Percentiles rank a stretch among this genome's conserved stretches.
phyloP scores from a whole-genome alignment of 2,888 invertebrate species.

The Dynastes grantii region DNA sequence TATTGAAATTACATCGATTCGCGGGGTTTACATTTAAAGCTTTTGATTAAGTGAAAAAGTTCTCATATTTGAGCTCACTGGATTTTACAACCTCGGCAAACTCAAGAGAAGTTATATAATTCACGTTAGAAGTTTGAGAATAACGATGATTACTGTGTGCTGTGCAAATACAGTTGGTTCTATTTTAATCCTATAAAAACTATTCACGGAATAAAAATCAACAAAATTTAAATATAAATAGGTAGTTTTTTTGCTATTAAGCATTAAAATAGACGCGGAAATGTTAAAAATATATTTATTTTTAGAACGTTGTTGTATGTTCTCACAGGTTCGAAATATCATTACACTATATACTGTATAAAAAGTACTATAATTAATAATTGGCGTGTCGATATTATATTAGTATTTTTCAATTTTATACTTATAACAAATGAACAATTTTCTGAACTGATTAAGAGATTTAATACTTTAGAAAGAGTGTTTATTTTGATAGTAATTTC shows the following conservation, averaged over 20 bases:
- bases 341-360: too few relatives aligned
- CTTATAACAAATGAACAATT: too few relatives aligned
- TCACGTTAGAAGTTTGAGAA: neutral
- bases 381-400: too few relatives aligned
- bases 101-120: neutral
- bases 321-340: neutral
- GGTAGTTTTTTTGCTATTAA: neutral
- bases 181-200: neutral
- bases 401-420: too few relatives aligned
- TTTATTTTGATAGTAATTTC: too few relatives aligned
- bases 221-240: neutral
- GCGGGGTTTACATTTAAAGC: too few relatives aligned
- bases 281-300: neutral
- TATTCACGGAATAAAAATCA: slow-evolving; percentile 6
- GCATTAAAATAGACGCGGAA: slow-evolving; percentile 14
- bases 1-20: neutral
- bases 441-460: too few relatives aligned
- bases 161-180: neutral
- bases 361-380: too few relatives aligned
- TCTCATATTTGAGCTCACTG: too few relatives aligned
- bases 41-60: too few relatives aligned
- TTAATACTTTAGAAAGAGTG: too few relatives aligned
- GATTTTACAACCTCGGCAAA: neutral
- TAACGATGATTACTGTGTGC: neutral
- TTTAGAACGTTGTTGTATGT: neutral